Base-by-base conservation (phyloP, 2,888 invertebrate species). In the Harpagoxenus sublaevis region DNA sequence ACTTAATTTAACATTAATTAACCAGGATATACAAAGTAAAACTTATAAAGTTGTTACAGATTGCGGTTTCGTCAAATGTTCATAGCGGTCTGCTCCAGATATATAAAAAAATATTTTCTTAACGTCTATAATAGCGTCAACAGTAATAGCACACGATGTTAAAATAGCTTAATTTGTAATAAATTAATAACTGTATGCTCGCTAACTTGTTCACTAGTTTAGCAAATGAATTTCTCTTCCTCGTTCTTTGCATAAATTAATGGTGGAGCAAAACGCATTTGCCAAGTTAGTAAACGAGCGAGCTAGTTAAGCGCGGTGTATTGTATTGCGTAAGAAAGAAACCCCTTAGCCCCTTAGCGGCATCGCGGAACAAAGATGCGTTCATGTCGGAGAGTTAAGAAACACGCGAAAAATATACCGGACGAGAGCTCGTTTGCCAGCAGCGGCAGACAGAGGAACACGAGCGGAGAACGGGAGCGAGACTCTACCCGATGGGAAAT, bases 291-390 rank as follows among this genome's bases (percentile, higher is more conserved):
- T 23, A 35, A 35, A 6, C 3, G 35, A 62, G 23, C 1, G 4
- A 45, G 15, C 35, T 6, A 65, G 23, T 53, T 12, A 57, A 57
- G 12, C 45, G 45, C 28, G 10, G 23, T 42, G 28, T 23, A 55
- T 42, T 53, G 42, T 55, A 39, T 39, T 12, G 70, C 12, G 6
- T 39, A 18, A 10, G n/a, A 18, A 62, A 28, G 63, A 74, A 9
- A 42, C 35, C 60, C 85, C 78, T 84, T 70, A 78, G 74, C 31
- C 60, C 85, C 78, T 84, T 70, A 78, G 74, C 74, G 83, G 77
- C 23, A 45, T 45, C 66, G 31, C 62, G 18, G n/a, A 77, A 85
- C 60, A 73, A 73, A 53, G 66, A 57, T 28, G 31, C 42, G 51
- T 28, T 23, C 35, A 45, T 15, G 53, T 71, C 63, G 31, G 77